A percentile compares a stretch with the other conserved stretches of the same genome.
Conservation (phyloP, 2,888 invertebrate genomes). For the Chromoteleia sp. region DNA sequence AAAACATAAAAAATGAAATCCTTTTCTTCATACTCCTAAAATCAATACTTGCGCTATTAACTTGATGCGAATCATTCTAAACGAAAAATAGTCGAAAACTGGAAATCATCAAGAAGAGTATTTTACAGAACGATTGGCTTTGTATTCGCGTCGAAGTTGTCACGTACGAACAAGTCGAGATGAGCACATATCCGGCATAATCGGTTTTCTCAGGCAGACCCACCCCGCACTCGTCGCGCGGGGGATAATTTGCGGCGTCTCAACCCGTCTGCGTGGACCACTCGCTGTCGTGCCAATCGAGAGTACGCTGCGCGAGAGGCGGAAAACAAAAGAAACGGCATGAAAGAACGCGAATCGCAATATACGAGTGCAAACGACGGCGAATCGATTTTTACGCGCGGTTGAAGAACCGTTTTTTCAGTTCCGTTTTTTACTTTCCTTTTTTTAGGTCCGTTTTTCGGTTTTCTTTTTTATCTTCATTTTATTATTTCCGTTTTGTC, state of each 20-base stretch:
- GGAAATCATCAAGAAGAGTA: conserved; percentile 36
- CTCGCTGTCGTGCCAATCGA: conserved; percentile 81
- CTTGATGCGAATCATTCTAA: neutral
- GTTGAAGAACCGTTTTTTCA: neutral
- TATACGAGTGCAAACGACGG: conserved; percentile 50
- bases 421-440: no score
- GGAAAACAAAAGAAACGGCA: conserved; percentile 81
- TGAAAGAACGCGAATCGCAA: conserved; percentile 64
- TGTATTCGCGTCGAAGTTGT: conserved; percentile 52
- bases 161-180: conserved; percentile 61
- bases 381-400: conserved; percentile 67
- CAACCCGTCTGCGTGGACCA: conserved; percentile 82
- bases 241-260: conserved; percentile 80
- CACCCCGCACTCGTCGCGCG: conserved; percentile 72
- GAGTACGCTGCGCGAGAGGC: conserved; percentile 79
- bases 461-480: no score
- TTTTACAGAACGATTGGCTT: conserved; percentile 51
- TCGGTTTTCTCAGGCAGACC: conserved; percentile 78
- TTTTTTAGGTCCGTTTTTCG: no score
- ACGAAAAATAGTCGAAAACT: conserved; percentile 37
- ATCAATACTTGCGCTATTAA: conserved; percentile 42
- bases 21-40: neutral
- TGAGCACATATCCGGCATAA: conserved; percentile 73
- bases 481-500: no score
- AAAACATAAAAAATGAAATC: no score